These are phyloP conservation scores for Ernsta delagoae DNA, from an alignment of 2,888 invertebrate genomes.

Conservation along the genomic window DNA sequence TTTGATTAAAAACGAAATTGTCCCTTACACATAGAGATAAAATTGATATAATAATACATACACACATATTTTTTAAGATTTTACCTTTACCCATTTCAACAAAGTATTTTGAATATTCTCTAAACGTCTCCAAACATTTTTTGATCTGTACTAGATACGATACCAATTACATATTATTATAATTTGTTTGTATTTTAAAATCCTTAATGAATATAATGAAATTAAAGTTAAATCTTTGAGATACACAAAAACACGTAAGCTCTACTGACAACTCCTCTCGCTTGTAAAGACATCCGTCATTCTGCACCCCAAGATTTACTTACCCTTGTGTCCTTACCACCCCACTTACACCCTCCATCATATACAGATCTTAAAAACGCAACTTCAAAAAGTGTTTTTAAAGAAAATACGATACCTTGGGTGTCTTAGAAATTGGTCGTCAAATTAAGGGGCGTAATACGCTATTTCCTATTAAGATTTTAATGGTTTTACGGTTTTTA, in stretches of 20 bases:
- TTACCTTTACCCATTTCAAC: too few relatives aligned
- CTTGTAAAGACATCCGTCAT: conserved; percentile 83
- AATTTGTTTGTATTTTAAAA: too few relatives aligned
- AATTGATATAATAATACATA: too few relatives aligned
- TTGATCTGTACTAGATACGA: too few relatives aligned
- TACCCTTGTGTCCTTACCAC: conserved; percentile 61
- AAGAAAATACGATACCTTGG: conserved; percentile 29
- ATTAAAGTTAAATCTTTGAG: conserved; percentile 55
- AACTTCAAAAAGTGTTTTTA: conserved; percentile 26
- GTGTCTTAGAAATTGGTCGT: conserved; percentile 15
- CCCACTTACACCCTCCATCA: conserved; percentile 57
- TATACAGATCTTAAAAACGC: conserved; percentile 44
- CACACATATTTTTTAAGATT: too few relatives aligned
- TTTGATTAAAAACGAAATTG: too few relatives aligned
- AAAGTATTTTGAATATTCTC: too few relatives aligned
- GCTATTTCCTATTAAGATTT: conserved; percentile 73
- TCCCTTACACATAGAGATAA: too few relatives aligned
- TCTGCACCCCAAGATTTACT: conserved; percentile 66
- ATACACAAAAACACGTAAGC: conserved; percentile 47
- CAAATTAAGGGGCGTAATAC: conserved; percentile 64
- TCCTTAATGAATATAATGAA: too few relatives aligned
- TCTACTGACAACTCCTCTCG: conserved; percentile 68
- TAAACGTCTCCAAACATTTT: not conserved
- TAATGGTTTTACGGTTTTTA: conserved; percentile 23
- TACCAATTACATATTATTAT: too few relatives aligned